Conservation (phyloP, 1,140 invertebrate genomes). For the Aplysia californica region DNA sequence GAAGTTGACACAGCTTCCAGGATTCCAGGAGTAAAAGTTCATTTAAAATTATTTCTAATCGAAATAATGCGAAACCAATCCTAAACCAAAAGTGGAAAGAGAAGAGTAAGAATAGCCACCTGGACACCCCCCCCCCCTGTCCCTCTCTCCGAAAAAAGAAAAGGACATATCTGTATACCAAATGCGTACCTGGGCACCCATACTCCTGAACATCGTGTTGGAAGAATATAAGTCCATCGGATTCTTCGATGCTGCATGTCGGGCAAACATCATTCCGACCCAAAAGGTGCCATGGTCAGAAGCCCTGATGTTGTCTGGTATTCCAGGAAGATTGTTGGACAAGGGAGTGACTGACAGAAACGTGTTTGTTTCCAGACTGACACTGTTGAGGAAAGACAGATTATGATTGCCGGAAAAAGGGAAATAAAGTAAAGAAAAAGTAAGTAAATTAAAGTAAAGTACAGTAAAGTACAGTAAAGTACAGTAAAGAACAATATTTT, state of each 20-base stretch:
- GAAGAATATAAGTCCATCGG: conserved; percentile 54
- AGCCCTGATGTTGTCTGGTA: conserved; percentile 79
- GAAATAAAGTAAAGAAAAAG: not conserved
- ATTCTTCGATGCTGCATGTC: conserved; percentile 48
- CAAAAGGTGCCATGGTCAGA: conserved; percentile 77
- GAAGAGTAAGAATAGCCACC: too few relatives aligned
- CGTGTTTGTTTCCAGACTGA: not conserved
- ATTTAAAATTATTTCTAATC: too few relatives aligned
- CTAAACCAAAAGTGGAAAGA: too few relatives aligned
- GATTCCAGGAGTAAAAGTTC: too few relatives aligned
- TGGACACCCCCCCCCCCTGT: too few relatives aligned
- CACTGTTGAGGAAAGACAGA: too few relatives aligned
- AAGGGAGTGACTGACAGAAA: conserved; percentile 15
- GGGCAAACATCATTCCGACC: conserved; percentile 71
- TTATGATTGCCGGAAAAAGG: not conserved
- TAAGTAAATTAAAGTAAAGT: not conserved
- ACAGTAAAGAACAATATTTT: too few relatives aligned
- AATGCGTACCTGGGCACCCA: conserved; percentile 58
- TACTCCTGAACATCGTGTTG: conserved; percentile 59
- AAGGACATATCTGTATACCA: too few relatives aligned
- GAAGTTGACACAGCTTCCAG: too few relatives aligned
- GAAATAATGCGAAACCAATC: too few relatives aligned
- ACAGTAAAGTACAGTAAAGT: too few relatives aligned
- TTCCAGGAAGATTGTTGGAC: conserved; percentile 49
- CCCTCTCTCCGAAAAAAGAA: too few relatives aligned